phyloP scores from a whole-genome alignment of 2,888 invertebrate genomes.

The Crepidodera aurea region DNA sequence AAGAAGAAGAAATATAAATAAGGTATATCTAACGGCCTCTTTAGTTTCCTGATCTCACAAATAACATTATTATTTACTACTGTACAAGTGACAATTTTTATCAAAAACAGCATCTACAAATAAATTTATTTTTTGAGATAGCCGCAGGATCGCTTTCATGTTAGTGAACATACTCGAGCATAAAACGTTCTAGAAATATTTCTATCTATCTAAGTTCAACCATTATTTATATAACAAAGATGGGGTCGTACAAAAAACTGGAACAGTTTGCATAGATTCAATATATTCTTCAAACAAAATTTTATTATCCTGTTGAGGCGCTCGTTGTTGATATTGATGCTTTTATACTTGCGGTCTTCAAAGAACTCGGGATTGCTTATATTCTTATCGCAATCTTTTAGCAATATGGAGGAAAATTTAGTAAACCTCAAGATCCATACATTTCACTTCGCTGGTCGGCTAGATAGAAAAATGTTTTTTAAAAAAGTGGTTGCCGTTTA shows the following conservation, averaged over 20 bases:
- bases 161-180: no score
- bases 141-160: no score
- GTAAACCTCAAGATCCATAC: constrained; percentile 6
- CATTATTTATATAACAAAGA: constrained; percentile 16
- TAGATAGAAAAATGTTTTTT: background rate
- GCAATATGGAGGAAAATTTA: constrained; percentile 16
- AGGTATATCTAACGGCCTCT: no score
- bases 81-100: no score
- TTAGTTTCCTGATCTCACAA: no score
- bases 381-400: constrained; percentile 26
- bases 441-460: background rate
- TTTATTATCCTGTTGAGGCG: constrained; percentile 25
- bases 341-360: constrained; percentile 20
- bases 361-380: constrained; percentile 16
- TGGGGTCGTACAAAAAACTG: background rate
- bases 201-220: background rate
- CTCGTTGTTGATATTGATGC: constrained; percentile 25
- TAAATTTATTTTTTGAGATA: no score
- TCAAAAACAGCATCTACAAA: no score
- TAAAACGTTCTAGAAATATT: background rate
- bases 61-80: no score
- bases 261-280: constrained; percentile 23
- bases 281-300: constrained; percentile 26
- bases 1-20: no score
- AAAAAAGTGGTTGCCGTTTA: background rate